Conservation (phyloP, 2,797 vertebrate genomes). For the Allobates femoralis region DNA sequence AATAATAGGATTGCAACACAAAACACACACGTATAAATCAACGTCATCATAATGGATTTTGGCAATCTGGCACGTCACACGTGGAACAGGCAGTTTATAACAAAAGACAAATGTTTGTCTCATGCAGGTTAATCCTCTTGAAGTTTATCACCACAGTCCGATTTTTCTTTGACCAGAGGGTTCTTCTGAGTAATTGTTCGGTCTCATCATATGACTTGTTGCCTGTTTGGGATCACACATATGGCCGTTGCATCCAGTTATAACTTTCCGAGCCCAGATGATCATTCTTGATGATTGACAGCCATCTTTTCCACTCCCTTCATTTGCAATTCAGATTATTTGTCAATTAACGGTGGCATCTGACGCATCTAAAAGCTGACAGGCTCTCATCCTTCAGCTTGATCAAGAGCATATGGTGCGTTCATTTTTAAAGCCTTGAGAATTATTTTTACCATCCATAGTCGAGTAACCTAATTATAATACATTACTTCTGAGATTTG, state of each 20-base stretch:
- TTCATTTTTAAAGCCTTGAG: constrained; percentile 31
- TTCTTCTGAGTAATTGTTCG: background rate
- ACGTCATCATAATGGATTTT: constrained; percentile 34
- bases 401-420: constrained; percentile 42
- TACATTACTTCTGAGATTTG: background rate
- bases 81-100: background rate
- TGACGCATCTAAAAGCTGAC: constrained; percentile 29
- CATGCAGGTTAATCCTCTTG: constrained; percentile 21
- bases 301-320: constrained; percentile 5
- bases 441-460: constrained; percentile 25
- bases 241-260: background rate
- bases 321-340: constrained; percentile 51
- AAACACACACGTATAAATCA: constrained; percentile 41
- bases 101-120: constrained; percentile 31
- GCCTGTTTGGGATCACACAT: background rate
- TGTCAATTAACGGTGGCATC: constrained; percentile 38
- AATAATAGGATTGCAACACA: constrained; percentile 46
- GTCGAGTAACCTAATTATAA: background rate
- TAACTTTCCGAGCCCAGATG: background rate
- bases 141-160: background rate
- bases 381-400: constrained; percentile 32
- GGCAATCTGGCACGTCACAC: constrained; percentile 35
- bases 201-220: background rate
- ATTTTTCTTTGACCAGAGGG: background rate
- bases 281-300: constrained; percentile 1